These are phyloP conservation scores for Linurgus olivaceus DNA, from an alignment of 2,797 vertebrate species.

Conservation along the genomic window DNA sequence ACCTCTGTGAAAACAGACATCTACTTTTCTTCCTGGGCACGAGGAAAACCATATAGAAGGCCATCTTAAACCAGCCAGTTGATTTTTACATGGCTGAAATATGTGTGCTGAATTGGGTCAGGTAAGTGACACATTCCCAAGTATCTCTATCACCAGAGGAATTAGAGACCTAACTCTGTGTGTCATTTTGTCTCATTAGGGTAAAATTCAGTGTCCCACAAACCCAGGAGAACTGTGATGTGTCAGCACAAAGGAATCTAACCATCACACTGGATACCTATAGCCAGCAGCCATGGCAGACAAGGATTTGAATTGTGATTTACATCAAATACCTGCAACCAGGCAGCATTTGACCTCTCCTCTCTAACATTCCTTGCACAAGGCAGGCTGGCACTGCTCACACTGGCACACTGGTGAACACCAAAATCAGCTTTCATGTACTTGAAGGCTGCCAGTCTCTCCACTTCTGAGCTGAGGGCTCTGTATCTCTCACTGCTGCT, in stretches of 20 bases:
- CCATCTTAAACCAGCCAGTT: neutral
- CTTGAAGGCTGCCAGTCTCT: neutral
- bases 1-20: neutral
- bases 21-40: neutral
- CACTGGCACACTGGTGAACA: neutral
- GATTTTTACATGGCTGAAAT: neutral
- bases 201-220: neutral
- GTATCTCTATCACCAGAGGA: neutral
- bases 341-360: neutral
- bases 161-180: neutral
- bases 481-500: fast-evolving
- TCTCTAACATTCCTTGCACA: neutral
- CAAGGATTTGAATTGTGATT: neutral
- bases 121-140: neutral
- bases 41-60: neutral
- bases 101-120: neutral
- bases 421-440: neutral
- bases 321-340: neutral
- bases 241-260: neutral
- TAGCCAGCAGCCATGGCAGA: neutral
- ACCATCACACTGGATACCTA: neutral
- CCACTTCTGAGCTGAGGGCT: neutral
- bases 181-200: neutral
- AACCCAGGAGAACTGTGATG: neutral
- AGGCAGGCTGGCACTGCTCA: neutral